Conservation (phyloP, 2,113 vertebrate species). For the Cathartes aura region DNA sequence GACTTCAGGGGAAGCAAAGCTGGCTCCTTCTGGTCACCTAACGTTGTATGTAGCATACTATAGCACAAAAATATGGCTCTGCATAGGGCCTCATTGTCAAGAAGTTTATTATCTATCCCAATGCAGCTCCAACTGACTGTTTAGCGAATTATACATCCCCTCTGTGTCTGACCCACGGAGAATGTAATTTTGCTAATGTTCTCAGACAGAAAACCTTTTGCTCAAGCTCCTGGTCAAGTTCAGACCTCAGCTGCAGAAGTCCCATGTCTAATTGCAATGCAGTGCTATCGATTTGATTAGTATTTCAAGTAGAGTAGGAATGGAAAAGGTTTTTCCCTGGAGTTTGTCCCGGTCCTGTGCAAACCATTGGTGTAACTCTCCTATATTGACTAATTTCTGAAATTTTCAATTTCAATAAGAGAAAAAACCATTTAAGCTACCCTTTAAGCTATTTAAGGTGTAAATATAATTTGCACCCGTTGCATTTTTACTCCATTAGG, state of each 20-base stretch:
- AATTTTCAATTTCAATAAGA: not conserved
- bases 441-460: not conserved
- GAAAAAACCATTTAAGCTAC: not conserved
- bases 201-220: not conserved
- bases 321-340: not conserved
- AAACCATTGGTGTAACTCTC: not conserved
- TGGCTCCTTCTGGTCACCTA: not conserved
- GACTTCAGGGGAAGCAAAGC: not conserved
- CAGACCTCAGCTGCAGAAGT: not conserved
- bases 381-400: not conserved
- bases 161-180: not conserved
- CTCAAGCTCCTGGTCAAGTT: not conserved
- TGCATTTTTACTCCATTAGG: not conserved
- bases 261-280: not conserved
- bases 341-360: not conserved
- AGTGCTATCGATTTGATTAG: not conserved
- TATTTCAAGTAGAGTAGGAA: not conserved
- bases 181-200: not conserved
- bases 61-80: not conserved
- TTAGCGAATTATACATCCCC: not conserved
- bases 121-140: not conserved
- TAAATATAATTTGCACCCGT: not conserved
- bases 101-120: not conserved
- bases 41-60: fast-evolving
- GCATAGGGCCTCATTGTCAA: not conserved